Evolutionary conservation across 2,797 vertebrate species (phyloP).

Genomic region (Merluccius polli): DNA sequence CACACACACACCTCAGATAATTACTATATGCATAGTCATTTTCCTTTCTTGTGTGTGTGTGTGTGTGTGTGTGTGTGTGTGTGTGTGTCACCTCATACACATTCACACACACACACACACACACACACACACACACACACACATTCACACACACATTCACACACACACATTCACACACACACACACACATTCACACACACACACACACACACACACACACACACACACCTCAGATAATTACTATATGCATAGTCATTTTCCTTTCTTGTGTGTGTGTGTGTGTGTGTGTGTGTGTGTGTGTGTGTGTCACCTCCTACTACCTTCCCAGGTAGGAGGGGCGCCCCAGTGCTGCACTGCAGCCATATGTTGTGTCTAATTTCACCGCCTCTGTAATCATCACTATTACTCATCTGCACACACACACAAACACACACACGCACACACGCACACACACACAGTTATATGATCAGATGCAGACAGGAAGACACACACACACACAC

Average conservation of each 20-base stretch:
- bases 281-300: slow-evolving; percentile 11
- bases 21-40: slow-evolving; percentile 6
- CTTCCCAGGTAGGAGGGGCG: slow-evolving; percentile 48
- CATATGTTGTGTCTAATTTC: slow-evolving; percentile 71
- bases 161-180: slow-evolving; percentile 20
- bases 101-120: slow-evolving; percentile 40
- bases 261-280: slow-evolving; percentile 13
- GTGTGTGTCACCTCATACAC: slow-evolving; percentile 44
- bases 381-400: slow-evolving; percentile 63
- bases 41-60: too few species aligned
- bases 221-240: neutral
- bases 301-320: slow-evolving; percentile 29
- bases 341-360: slow-evolving; percentile 62
- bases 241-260: slow-evolving; percentile 7
- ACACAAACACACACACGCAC: neutral
- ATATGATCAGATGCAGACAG: neutral
- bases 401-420: slow-evolving; percentile 61
- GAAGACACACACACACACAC: slow-evolving; percentile 25
- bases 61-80: neutral
- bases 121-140: slow-evolving; percentile 28
- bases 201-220: slow-evolving; percentile 10
- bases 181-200: slow-evolving; percentile 6
- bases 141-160: too few species aligned
- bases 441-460: slow-evolving; percentile 27
- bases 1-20: neutral